Evolutionary conservation across 2,888 invertebrate species (phyloP).

Genomic region (Hyposoter didymator): DNA sequence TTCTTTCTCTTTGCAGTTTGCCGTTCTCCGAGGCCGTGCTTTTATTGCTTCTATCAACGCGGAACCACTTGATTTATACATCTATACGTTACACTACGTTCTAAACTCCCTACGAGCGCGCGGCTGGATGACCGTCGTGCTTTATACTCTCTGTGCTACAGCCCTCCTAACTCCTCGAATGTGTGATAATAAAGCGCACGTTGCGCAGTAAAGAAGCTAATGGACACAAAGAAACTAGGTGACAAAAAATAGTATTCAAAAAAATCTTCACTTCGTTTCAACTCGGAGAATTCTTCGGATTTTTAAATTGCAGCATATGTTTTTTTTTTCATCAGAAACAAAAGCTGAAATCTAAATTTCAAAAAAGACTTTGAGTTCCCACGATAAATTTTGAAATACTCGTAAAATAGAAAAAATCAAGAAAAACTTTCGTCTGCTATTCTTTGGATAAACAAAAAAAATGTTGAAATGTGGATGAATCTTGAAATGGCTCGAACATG

Average conservation of each 20-base stretch:
- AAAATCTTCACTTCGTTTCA: not conserved
- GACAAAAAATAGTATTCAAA: not conserved
- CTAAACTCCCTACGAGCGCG: conserved; percentile 58
- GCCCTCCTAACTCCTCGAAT: conserved; percentile 4
- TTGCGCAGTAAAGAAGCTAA: conserved; percentile 19
- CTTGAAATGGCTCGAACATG: not conserved
- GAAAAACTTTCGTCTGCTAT: not conserved
- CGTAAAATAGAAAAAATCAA: not conserved
- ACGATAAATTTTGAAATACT: not conserved
- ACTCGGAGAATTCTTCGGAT: not conserved
- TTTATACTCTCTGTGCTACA: conserved; percentile 31
- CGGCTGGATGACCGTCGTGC: conserved; percentile 49
- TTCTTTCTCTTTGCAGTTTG: conserved; percentile 69
- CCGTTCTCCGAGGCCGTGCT: conserved; percentile 71
- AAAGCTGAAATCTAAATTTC: not conserved
- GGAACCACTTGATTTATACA: conserved; percentile 79
- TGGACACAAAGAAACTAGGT: not conserved
- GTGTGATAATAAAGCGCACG: conserved; percentile 15
- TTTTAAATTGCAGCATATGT: not conserved
- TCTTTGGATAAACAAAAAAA: not conserved
- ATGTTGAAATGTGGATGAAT: not conserved
- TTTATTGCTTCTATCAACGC: conserved; percentile 82
- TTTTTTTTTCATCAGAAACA: not conserved
- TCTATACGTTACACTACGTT: conserved; percentile 74
- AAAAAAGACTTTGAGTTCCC: not conserved